Base-by-base conservation (phyloP, 2,888 invertebrate genomes). In the Monopis laevigella region DNA sequence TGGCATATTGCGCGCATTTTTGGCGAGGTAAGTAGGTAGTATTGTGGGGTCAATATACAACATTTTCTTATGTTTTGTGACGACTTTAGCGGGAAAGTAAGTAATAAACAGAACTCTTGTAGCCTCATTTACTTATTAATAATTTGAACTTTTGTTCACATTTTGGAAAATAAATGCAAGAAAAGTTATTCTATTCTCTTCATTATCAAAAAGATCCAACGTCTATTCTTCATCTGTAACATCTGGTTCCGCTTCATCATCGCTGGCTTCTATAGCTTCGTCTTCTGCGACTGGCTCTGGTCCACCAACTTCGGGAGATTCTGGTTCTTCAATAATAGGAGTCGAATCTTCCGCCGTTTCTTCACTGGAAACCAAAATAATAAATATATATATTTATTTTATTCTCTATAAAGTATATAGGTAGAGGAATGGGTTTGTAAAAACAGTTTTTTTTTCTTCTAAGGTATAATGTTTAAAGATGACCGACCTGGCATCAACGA, bases 151-250 rank as follows among this genome's bases (percentile, higher is more conserved):
- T n/a, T 28, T 28, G 12, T 28, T 28, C n/a, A n/a, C n/a, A n/a
- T n/a, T n/a, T n/a, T n/a, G n/a, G 5, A 2, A 29, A 18, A 3
- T 40, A 40, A 40, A 40, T 40, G 40, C 40, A 40, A 39, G n/a
- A n/a, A n/a, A n/a, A n/a, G n/a, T n/a, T n/a, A n/a, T n/a, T n/a
- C n/a, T n/a, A n/a, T n/a, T n/a, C n/a, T n/a, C 28, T 28, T 29
- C 18, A 10, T 21, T 16, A 12, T 18, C 11, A 11, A 11, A 11
- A 12, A 16, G 2, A 12, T n/a, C 43, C n/a, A n/a, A n/a, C n/a
- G n/a, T n/a, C 67, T 77, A 80, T 70, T 81, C 82, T 54, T 80
- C 82, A 45, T 80, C 81, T n/a, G 77, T 81, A 45, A 80, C 69
- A 50, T 82, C 82, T 7, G 75, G 82, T 53, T 78, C 82, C 7